These are phyloP conservation scores for Lutjanus erythropterus DNA, from an alignment of 2,113 vertebrate genomes.

Conservation along the genomic window DNA sequence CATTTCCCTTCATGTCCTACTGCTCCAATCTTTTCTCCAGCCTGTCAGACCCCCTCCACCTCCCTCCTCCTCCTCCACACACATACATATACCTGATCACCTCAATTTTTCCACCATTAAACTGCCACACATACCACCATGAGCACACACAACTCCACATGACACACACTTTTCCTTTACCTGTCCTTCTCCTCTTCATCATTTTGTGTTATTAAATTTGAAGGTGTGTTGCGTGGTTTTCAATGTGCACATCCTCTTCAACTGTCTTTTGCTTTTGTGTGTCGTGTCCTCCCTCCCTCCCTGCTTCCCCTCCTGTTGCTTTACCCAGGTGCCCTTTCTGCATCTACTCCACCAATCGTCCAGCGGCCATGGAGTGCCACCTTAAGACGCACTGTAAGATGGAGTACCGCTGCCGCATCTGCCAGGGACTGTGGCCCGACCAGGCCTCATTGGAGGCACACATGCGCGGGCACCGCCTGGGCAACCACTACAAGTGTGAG, in stretches of 20 bases:
- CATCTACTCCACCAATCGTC: constrained; percentile 98
- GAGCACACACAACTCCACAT: constrained; percentile 60
- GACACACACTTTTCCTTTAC: constrained; percentile 73
- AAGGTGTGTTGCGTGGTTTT: constrained; percentile 58
- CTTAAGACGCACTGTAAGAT: constrained; percentile 99
- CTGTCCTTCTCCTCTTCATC: constrained; percentile 78
- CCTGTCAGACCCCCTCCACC: constrained; percentile 63
- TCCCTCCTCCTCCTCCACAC: constrained; percentile 27
- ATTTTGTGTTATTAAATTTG: constrained; percentile 63
- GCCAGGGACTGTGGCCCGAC: constrained; percentile 96
- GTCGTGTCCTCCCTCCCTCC: constrained; percentile 42
- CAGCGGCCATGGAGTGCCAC: constrained; percentile 99
- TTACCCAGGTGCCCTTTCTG: constrained; percentile 96
- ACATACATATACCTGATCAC: constrained; percentile 62
- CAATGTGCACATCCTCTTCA: constrained; percentile 49
- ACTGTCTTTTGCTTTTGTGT: constrained; percentile 61
- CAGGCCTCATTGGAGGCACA: constrained; percentile 98
- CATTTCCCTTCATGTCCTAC: constrained; percentile 86
- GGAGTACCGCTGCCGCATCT: constrained; percentile 99
- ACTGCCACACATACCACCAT: constrained; percentile 71
- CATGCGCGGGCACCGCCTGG: constrained; percentile 96
- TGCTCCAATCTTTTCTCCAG: constrained; percentile 78
- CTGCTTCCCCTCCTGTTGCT: constrained; percentile 48
- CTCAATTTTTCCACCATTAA: constrained; percentile 64
- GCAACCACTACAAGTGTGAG: constrained; percentile 99